Percentiles rank a stretch among this genome's conserved stretches.
Conservation (phyloP, 2,797 vertebrate species). For the Furcifer pardalis region DNA sequence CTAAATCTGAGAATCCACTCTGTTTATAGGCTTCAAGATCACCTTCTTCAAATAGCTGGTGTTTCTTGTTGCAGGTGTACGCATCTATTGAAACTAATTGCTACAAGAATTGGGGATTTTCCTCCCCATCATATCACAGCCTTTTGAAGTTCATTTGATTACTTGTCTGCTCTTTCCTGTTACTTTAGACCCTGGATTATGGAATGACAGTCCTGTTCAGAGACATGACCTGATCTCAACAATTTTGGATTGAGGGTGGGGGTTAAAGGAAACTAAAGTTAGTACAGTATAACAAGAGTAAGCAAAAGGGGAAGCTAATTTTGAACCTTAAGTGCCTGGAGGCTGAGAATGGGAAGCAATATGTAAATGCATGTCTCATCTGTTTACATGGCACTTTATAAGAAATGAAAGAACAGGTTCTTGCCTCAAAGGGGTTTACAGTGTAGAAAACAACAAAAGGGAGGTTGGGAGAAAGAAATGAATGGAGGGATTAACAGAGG, state of each 20-base stretch:
- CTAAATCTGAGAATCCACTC: slow-evolving; percentile 55
- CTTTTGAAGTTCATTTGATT: slow-evolving; percentile 82
- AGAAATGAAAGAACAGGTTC: too few relatives aligned
- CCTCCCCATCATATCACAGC: slow-evolving; percentile 72
- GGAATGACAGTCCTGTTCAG: slow-evolving; percentile 56
- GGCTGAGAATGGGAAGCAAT: not conserved
- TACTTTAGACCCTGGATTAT: slow-evolving; percentile 67
- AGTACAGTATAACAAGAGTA: slow-evolving; percentile 29
- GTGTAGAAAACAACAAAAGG: not conserved
- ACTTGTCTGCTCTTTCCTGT: slow-evolving; percentile 66
- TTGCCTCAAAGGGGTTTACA: not conserved
- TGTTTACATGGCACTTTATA: not conserved
- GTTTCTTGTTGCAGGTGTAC: slow-evolving; percentile 83
- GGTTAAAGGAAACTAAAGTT: slow-evolving; percentile 9
- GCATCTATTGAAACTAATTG: slow-evolving; percentile 78
- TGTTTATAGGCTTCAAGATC: slow-evolving; percentile 66
- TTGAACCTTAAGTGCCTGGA: not conserved
- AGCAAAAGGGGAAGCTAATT: not conserved
- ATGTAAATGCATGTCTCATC: not conserved
- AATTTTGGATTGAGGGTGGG: not conserved
- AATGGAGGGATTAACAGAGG: not conserved
- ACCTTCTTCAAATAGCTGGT: slow-evolving; percentile 60
- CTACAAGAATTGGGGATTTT: slow-evolving; percentile 71
- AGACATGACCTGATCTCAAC: slow-evolving; percentile 14
- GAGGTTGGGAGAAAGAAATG: not conserved